Evolutionary conservation across 2,888 invertebrate species (phyloP).

Genomic region (Oligia fasciuncula): DNA sequence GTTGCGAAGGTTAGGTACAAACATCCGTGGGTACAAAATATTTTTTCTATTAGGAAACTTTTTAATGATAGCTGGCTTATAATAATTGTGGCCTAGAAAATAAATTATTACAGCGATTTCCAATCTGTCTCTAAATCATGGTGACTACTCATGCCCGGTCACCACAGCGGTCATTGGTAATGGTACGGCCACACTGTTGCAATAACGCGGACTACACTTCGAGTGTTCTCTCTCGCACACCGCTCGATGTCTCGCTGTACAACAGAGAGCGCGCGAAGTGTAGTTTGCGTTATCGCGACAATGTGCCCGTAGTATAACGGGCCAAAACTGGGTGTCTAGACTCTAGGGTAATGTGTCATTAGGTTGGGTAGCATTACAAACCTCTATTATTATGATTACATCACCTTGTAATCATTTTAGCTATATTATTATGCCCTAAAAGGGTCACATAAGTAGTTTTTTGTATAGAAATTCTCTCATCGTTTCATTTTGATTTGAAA

Average conservation of each 20-base stretch:
- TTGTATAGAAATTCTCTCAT: neutral
- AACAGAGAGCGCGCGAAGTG: neutral
- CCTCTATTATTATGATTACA: neutral
- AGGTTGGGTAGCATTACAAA: neutral
- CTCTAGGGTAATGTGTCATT: neutral
- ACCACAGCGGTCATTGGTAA: neutral
- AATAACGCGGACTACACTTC: neutral
- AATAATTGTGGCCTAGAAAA: neutral
- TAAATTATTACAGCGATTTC: neutral
- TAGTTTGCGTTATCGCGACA: too few species aligned
- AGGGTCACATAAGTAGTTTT: neutral
- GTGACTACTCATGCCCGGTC: neutral
- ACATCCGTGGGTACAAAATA: too few species aligned
- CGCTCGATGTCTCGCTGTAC: neutral
- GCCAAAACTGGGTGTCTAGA: neutral
- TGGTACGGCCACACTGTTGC: neutral
- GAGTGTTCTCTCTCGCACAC: neutral
- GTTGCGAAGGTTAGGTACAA: neutral
- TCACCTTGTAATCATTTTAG: conserved; percentile 2
- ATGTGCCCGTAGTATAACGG: neutral
- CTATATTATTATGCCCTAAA: conserved; percentile 10
- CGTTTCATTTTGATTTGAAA: neutral
- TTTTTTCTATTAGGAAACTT: neutral
- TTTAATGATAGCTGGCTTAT: neutral
- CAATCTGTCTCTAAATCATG: neutral